These are phyloP conservation scores for Microcebus jonahi DNA, from an alignment of 2,113 vertebrate genomes.

Conservation along the genomic window DNA sequence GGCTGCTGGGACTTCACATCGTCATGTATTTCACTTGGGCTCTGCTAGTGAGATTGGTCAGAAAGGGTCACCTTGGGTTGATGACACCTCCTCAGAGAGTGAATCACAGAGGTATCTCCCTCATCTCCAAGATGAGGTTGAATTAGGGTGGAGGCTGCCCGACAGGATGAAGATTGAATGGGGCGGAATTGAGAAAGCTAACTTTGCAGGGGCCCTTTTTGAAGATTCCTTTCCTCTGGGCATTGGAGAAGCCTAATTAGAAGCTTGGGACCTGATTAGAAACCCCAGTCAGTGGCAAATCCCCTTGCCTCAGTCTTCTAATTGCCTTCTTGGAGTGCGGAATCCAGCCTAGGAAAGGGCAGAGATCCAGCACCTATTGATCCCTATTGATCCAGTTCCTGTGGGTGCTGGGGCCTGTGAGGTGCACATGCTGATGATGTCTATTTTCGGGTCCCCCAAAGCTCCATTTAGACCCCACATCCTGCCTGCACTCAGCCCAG, in stretches of 20 bases:
- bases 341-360: not conserved
- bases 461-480: not conserved
- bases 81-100: not conserved
- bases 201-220: not conserved
- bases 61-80: not conserved
- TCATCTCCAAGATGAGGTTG: not conserved
- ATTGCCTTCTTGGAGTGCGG: not conserved
- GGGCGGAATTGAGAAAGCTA: not conserved
- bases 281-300: not conserved
- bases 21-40: not conserved
- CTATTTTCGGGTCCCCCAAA: not conserved
- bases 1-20: not conserved
- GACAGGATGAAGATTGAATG: not conserved
- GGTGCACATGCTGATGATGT: not conserved
- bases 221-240: not conserved
- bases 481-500: not conserved
- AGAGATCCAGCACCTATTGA: not conserved
- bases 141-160: no score
- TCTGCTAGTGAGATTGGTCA: not conserved
- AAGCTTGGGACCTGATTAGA: conserved; percentile 60
- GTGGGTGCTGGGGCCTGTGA: not conserved
- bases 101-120: not conserved
- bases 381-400: not conserved
- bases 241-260: conserved; percentile 55
- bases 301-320: not conserved